phyloP scores from a whole-genome alignment of 2,797 vertebrate genomes.

The Leptatherina wallacei region DNA sequence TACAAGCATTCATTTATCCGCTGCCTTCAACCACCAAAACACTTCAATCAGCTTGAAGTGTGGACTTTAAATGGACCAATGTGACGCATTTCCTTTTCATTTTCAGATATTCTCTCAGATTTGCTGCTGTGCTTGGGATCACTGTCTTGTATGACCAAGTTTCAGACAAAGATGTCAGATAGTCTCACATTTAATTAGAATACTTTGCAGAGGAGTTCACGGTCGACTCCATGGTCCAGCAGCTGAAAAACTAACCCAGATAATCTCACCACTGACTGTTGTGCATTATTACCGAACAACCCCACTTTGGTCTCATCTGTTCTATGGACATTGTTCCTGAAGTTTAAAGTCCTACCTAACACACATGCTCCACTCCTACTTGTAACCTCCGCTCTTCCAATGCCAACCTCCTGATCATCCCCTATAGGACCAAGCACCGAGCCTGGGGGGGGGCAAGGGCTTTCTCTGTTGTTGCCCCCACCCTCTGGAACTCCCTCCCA shows the following conservation, averaged over 20 bases:
- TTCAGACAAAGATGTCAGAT: not conserved
- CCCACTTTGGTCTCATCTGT: not conserved
- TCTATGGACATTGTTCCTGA: not conserved
- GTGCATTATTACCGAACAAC: too few species aligned
- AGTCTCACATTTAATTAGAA: not conserved
- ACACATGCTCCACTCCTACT: too few species aligned
- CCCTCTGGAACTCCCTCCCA: too few species aligned
- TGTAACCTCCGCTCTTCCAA: too few species aligned
- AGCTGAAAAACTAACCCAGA: not conserved
- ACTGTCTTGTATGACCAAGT: not conserved
- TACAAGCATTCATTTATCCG: not conserved
- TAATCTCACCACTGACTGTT: not conserved
- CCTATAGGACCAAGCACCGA: too few species aligned
- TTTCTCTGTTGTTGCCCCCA: too few species aligned
- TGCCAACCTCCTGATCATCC: too few species aligned
- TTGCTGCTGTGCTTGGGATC: not conserved
- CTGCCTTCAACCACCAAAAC: not conserved
- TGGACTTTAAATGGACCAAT: not conserved
- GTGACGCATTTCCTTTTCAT: too few species aligned
- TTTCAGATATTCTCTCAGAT: not conserved
- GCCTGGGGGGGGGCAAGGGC: too few species aligned
- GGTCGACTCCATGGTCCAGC: not conserved
- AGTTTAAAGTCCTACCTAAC: too few species aligned
- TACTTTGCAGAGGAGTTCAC: not conserved
- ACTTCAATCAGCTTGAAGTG: not conserved